Conservation (phyloP, 1,140 invertebrate genomes). For the Drosophila pectinifera region DNA sequence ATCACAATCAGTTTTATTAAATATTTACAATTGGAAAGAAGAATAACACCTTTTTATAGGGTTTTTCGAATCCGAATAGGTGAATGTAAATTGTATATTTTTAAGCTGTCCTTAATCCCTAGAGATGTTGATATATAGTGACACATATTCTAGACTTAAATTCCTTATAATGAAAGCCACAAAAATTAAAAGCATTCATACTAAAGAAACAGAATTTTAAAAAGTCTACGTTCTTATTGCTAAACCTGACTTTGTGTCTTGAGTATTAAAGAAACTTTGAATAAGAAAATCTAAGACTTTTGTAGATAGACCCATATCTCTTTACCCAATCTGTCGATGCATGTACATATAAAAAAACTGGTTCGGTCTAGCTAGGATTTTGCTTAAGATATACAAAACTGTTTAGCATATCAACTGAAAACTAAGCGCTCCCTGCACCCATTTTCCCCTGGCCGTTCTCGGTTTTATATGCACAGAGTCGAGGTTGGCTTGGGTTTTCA, state of each 20-base stretch:
- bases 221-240: no score
- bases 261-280: neutral
- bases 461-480: slow-evolving; percentile 30
- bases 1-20: no score
- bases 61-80: no score
- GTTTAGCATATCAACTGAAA: slow-evolving; percentile 69
- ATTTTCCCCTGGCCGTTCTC: neutral
- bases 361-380: slow-evolving; percentile 26
- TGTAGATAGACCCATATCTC: neutral
- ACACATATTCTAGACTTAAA: no score
- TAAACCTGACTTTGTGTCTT: neutral
- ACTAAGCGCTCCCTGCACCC: slow-evolving; percentile 35
- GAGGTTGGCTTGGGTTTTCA: slow-evolving; percentile 65
- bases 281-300: neutral
- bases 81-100: no score
- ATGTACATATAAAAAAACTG: slow-evolving; percentile 4
- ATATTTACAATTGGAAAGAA: no score
- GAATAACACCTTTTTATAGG: no score
- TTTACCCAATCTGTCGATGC: slow-evolving; percentile 7
- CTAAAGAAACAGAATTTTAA: no score
- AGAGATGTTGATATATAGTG: no score
- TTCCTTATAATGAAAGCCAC: no score
- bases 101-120: no score
- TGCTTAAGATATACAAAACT: slow-evolving; percentile 52
- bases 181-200: no score